A percentile compares a stretch with the other conserved stretches of the same genome.
Evolutionary conservation across 2,888 invertebrate genomes (phyloP).

Genomic region (Crioceris asparagi): DNA sequence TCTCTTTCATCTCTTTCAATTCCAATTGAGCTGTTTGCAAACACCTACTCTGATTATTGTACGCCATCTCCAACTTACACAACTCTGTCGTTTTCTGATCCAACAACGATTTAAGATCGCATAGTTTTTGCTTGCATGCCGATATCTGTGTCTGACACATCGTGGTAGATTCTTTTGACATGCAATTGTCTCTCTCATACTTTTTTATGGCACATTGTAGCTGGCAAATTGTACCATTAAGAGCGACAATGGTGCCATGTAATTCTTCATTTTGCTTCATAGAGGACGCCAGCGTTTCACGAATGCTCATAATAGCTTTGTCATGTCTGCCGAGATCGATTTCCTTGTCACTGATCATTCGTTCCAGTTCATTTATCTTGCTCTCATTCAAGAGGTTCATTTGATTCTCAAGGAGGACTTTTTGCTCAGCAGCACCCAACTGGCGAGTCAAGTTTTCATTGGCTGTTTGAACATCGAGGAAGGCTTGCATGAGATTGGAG

Average conservation of each 20-base stretch:
- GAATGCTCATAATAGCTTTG: conserved; percentile 30
- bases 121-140: conserved; percentile 21
- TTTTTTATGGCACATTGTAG: conserved; percentile 19
- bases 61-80: conserved; percentile 24
- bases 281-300: conserved; percentile 32
- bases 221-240: conserved; percentile 22
- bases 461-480: conserved; percentile 22
- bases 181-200: conserved; percentile 20
- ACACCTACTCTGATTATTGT: conserved; percentile 24
- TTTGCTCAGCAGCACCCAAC: conserved; percentile 24
- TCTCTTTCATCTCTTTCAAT: conserved; percentile 22
- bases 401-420: conserved; percentile 23
- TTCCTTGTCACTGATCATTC: conserved; percentile 26
- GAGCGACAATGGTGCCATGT: conserved; percentile 20
- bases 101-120: conserved; percentile 22
- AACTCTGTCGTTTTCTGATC: conserved; percentile 26
- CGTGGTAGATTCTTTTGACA: conserved; percentile 15
- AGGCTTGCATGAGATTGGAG: conserved; percentile 21
- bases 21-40: conserved; percentile 25
- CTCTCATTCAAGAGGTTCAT: conserved; percentile 25
- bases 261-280: conserved; percentile 30
- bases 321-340: conserved; percentile 24
- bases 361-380: conserved; percentile 29
- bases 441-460: conserved; percentile 24
- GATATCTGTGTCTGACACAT: conserved; percentile 19